phyloP scores from a whole-genome alignment of 2,113 vertebrate genomes.

The Ciconia stormi region DNA sequence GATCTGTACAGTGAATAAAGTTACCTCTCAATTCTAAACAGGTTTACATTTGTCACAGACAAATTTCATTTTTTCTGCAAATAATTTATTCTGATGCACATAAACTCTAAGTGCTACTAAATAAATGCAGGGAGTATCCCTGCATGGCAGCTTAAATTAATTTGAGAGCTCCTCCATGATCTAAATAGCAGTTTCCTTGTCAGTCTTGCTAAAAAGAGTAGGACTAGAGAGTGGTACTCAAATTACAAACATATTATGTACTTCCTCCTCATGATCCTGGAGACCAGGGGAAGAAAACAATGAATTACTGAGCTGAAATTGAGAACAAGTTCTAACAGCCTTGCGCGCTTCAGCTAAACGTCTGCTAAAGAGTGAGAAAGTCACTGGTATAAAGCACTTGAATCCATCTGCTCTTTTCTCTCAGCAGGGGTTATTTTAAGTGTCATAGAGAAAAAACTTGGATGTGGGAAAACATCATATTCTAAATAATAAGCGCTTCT shows the following conservation, averaged over 20 bases:
- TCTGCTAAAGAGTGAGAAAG: neutral
- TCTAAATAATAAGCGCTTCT: neutral
- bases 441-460: neutral
- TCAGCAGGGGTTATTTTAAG: neutral
- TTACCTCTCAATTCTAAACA: neutral
- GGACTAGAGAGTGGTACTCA: neutral
- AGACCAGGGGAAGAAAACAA: neutral
- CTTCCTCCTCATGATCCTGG: neutral
- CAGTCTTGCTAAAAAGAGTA: neutral
- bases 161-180: neutral
- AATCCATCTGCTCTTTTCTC: constrained; percentile 1
- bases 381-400: neutral
- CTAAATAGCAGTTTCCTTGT: neutral
- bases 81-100: neutral
- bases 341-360: neutral
- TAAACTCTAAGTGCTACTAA: neutral
- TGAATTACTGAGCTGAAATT: neutral
- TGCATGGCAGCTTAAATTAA: neutral
- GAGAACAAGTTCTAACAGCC: neutral
- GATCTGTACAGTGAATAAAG: neutral
- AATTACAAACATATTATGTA: neutral
- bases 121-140: neutral
- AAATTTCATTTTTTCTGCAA: neutral
- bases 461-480: neutral
- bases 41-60: neutral